Evolutionary conservation across 2,113 vertebrate genomes (phyloP).

Genomic region (Heliornis fulica): DNA sequence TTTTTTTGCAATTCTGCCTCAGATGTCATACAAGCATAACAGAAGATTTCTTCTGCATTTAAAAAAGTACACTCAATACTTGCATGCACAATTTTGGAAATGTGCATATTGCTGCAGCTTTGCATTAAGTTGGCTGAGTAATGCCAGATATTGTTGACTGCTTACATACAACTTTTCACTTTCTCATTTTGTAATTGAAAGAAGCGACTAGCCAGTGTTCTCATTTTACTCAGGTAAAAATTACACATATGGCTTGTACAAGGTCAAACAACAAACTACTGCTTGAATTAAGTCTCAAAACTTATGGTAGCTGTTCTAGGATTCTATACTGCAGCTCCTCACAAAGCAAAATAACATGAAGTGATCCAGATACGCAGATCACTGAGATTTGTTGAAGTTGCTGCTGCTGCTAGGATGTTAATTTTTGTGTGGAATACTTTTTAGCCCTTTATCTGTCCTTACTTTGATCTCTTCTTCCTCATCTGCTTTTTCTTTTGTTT

Average conservation of each 20-base stretch:
- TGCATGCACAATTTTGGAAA: neutral
- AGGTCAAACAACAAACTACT: neutral
- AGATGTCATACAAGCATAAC: neutral
- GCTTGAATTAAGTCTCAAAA: neutral
- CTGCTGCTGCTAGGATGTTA: neutral
- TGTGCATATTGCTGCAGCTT: neutral
- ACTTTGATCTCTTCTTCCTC: neutral
- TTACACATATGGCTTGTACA: neutral
- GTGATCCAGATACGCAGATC: neutral
- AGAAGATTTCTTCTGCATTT: neutral
- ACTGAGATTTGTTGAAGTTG: neutral
- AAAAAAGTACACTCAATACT: neutral
- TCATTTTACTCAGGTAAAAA: neutral
- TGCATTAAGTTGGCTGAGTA: neutral
- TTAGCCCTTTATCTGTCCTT: neutral
- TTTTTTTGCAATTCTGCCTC: neutral
- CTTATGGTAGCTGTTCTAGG: neutral
- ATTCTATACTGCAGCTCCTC: neutral
- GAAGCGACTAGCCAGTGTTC: neutral
- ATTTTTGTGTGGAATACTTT: neutral
- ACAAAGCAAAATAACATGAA: neutral
- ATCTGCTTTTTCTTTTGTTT: neutral
- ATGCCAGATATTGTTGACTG: neutral
- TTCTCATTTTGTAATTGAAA: neutral
- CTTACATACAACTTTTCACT: neutral